Evolutionary conservation across 1,140 invertebrate species (phyloP).

Genomic region (Hestina assimilis): DNA sequence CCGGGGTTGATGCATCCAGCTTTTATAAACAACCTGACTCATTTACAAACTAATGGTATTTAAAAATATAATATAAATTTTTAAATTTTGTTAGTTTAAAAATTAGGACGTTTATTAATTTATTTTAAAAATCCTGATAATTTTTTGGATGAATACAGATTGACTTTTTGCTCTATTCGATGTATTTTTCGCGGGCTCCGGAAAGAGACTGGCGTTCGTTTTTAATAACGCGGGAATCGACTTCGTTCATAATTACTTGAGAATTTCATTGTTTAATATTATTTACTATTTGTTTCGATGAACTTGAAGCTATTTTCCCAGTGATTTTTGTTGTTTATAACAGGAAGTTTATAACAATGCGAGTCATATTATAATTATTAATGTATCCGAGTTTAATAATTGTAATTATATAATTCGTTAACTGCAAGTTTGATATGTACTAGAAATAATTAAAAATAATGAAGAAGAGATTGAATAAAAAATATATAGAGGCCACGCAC

Average conservation of each 20-base stretch:
- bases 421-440: too few relatives aligned
- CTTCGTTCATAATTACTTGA: constrained; percentile 1
- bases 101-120: not conserved
- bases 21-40: constrained; percentile 52
- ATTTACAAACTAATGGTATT: too few relatives aligned
- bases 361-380: constrained; percentile 2
- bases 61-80: not conserved
- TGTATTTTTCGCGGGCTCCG: constrained; percentile 21
- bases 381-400: not conserved
- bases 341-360: constrained; percentile 18
- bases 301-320: constrained; percentile 26
- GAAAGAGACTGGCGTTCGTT: constrained; percentile 9
- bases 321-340: not conserved
- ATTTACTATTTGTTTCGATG: constrained; percentile 21
- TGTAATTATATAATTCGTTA: too few relatives aligned
- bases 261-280: constrained; percentile 10
- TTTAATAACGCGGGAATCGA: not conserved
- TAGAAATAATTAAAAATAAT: too few relatives aligned
- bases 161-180: not conserved
- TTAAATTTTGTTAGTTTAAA: not conserved
- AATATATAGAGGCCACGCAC: too few relatives aligned
- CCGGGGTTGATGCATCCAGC: constrained; percentile 33
- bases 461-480: too few relatives aligned
- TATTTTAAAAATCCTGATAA: not conserved
- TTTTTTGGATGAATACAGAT: not conserved